phyloP scores from a whole-genome alignment of 2,113 vertebrate species.

The Fulmarus glacialis region DNA sequence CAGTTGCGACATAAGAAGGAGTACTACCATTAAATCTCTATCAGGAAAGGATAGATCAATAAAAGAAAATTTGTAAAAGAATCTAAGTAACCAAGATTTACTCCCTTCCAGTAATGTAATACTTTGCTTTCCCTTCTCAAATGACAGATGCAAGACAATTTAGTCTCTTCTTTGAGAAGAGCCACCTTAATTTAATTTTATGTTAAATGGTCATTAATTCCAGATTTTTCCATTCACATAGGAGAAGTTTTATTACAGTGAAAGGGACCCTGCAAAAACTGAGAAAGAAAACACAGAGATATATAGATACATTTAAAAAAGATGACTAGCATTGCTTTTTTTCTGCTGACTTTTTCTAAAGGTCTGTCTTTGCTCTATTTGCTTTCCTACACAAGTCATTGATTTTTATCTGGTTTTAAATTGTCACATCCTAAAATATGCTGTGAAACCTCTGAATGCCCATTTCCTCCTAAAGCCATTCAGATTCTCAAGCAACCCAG shows the following conservation, averaged over 20 bases:
- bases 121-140: neutral
- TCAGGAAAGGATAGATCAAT: neutral
- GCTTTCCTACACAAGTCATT: neutral
- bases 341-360: neutral
- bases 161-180: neutral
- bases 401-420: slow-evolving; percentile 16
- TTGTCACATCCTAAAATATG: neutral
- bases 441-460: neutral
- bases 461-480: neutral
- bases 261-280: neutral
- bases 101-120: neutral
- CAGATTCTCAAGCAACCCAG: neutral
- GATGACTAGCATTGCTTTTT: neutral
- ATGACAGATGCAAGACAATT: neutral
- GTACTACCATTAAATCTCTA: neutral
- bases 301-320: neutral
- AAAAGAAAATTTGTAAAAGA: neutral
- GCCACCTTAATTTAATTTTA: neutral
- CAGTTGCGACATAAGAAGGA: neutral
- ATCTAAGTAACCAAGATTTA: neutral
- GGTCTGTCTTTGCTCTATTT: neutral
- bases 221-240: neutral
- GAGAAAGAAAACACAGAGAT: neutral
- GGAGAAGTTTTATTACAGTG: neutral
- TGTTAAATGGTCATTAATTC: neutral